These are phyloP conservation scores for Scaptomyza tumidula DNA, from an alignment of 2,888 invertebrate genomes.

Conservation along the genomic window DNA sequence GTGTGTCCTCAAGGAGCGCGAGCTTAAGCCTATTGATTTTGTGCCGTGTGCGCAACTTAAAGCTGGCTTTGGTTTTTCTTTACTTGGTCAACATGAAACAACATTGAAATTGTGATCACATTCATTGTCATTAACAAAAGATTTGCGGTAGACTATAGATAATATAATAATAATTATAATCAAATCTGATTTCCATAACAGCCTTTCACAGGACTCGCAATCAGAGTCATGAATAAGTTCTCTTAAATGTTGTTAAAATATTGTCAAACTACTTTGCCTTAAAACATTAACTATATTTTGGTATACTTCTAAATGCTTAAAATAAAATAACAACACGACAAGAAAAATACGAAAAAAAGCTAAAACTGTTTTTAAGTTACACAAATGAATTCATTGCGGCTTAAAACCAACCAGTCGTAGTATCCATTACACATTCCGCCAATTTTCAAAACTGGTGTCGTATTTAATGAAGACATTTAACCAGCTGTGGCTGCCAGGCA, in stretches of 20 bases:
- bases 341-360: not conserved
- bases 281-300: too few species aligned
- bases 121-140: not conserved
- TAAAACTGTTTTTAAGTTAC: not conserved
- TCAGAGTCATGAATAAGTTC: not conserved
- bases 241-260: too few species aligned
- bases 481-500: conserved; percentile 46
- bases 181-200: not conserved
- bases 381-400: not conserved
- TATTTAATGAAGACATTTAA: conserved; percentile 55
- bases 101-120: conserved; percentile 1
- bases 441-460: conserved; percentile 8
- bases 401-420: not conserved
- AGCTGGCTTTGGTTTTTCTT: not conserved
- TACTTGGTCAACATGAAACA: not conserved
- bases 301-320: too few species aligned
- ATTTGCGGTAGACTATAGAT: too few species aligned
- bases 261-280: too few species aligned
- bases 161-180: not conserved
- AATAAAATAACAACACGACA: too few species aligned
- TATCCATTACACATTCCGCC: not conserved
- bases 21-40: conserved; percentile 38
- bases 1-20: not conserved
- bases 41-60: conserved; percentile 11
- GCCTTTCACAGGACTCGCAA: not conserved